A percentile compares a stretch with the other conserved stretches of the same genome.
Conservation (phyloP, 2,113 vertebrate species). For the Prietella phreatophila region DNA sequence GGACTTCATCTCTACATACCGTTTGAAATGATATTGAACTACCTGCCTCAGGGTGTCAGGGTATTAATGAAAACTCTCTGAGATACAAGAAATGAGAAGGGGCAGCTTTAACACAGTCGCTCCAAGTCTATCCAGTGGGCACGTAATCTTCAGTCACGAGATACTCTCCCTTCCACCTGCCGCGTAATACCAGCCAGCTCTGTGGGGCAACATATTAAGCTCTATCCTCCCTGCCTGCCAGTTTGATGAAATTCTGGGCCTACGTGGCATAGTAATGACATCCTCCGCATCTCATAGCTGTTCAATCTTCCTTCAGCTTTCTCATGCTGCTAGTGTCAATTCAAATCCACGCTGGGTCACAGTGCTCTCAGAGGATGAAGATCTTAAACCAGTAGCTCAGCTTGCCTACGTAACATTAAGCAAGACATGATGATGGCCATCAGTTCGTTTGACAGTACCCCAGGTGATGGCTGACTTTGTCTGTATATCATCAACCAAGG, state of each 20-base stretch:
- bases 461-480: slow-evolving; percentile 20
- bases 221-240: slow-evolving; percentile 42
- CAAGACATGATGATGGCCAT: slow-evolving; percentile 33
- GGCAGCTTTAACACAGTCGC: slow-evolving; percentile 44
- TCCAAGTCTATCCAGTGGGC: slow-evolving; percentile 38
- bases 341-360: slow-evolving; percentile 79
- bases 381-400: slow-evolving; percentile 27
- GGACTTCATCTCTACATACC: slow-evolving; percentile 5
- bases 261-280: slow-evolving; percentile 48
- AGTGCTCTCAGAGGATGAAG: slow-evolving; percentile 63
- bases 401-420: slow-evolving; percentile 23
- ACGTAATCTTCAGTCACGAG: slow-evolving; percentile 44
- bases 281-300: slow-evolving; percentile 37
- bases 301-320: slow-evolving; percentile 40
- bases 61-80: slow-evolving; percentile 13
- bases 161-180: slow-evolving; percentile 45
- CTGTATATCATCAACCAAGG: slow-evolving; percentile 45
- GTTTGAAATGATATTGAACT: slow-evolving; percentile 35
- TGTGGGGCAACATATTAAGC: slow-evolving; percentile 73
- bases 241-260: slow-evolving; percentile 52
- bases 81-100: slow-evolving; percentile 41
- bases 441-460: neutral
- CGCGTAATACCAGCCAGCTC: slow-evolving; percentile 64
- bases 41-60: neutral
- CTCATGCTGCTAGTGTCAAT: slow-evolving; percentile 67